Conservation (phyloP, 2,113 vertebrate species). For the Mandrillus leucophaeus region DNA sequence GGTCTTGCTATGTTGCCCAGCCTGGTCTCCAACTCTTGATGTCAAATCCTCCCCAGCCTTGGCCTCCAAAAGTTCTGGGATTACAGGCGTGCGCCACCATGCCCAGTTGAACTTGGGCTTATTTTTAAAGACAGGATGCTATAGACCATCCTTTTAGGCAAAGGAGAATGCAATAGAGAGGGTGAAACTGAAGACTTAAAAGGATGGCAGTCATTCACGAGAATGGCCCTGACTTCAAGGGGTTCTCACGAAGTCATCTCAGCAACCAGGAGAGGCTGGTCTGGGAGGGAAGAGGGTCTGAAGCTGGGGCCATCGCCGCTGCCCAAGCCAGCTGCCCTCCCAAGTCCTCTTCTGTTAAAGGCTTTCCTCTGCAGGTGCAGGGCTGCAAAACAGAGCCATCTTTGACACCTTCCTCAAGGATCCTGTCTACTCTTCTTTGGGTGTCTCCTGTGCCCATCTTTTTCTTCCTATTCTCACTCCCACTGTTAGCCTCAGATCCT, state of each 20-base stretch:
- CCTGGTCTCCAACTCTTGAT: neutral
- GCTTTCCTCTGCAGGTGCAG: neutral
- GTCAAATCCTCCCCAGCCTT: neutral
- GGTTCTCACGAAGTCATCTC: neutral
- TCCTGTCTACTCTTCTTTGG: neutral
- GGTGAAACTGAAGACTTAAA: neutral
- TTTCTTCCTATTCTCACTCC: neutral
- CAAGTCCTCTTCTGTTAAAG: neutral
- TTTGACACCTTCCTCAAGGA: neutral
- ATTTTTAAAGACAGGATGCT: neutral
- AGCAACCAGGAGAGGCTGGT: neutral
- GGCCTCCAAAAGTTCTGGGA: neutral
- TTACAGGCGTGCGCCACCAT: neutral
- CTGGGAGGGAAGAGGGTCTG: neutral
- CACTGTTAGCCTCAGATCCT: neutral
- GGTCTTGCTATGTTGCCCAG: neutral
- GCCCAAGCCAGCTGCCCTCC: neutral
- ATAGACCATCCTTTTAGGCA: neutral
- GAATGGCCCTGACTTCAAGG: neutral
- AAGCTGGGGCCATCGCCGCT: accelerated
- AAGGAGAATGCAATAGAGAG: neutral
- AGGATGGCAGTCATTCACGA: neutral
- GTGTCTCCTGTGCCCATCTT: neutral
- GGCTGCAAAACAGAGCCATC: neutral
- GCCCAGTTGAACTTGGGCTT: neutral